Evolutionary conservation across 2,797 vertebrate species (phyloP), one percentile per base, ranked within the genome.

Genomic region (Buceros bicornis): DNA sequence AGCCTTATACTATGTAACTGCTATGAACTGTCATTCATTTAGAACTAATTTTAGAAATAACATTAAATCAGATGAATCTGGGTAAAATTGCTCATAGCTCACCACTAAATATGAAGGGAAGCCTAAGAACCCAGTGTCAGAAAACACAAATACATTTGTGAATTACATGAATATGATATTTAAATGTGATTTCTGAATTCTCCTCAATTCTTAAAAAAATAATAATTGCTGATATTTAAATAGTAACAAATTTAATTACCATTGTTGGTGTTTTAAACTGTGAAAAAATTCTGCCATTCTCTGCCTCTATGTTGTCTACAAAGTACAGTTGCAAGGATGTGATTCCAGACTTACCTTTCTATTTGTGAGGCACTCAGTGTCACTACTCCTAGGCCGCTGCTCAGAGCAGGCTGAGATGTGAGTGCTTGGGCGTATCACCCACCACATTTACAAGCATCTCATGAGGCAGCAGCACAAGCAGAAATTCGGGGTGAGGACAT

Each of bases 351-450:
- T n/a, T 37, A 19, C 0, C 0, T 11, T 13, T 70, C 40, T 50
- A 5, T 40, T 13, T 47, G 18, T 58, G 26, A 57, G 50, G 13
- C 5, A 17, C 20, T 69, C 22, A 29, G 0, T 16, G 29, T 50
- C 60, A 35, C 37, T 72, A 9, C 14, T 89, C 10, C 33, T 47
- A 19, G 47, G 31, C 4, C 43, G 13, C 4, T 12, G 5, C 28
- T 48, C 20, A 21, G 51, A 65, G 33, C n/a, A 69, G 45, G 12
- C 33, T 79, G 31, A 57, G 35, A 25, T 28, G 6, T 3, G 10
- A 4, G 3, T 31, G 5, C 12, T 4, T 48, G 33, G 3, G 5
- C 14, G 8, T 31, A 51, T 61, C 3, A 1, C 22, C n/a, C 29
- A 61, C 15, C 58, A 22, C 15, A 14, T 20, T 47, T 37, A 71